Conservation (phyloP, 2,888 invertebrate species). For the Lepidonotus clava region DNA sequence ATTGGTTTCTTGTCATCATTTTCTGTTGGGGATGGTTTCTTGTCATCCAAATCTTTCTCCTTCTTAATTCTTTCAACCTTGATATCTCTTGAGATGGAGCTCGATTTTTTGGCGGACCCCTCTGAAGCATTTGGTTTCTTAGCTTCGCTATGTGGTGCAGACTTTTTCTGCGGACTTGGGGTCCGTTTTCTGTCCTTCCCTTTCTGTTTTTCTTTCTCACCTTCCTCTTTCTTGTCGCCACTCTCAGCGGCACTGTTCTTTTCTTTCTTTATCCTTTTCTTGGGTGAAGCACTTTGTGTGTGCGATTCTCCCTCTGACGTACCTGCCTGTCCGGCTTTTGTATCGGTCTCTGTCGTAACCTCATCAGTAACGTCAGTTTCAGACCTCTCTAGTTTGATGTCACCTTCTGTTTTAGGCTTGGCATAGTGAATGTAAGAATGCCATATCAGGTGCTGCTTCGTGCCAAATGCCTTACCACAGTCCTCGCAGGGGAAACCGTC, state of each 20-base stretch:
- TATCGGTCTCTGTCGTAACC: background rate
- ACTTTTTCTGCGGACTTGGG: background rate
- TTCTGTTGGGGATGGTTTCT: too few relatives aligned
- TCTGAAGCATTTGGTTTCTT: background rate
- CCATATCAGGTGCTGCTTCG: conserved; percentile 44
- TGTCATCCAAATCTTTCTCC: conserved; percentile 11
- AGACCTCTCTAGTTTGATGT: background rate
- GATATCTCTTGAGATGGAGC: background rate
- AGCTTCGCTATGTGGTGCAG: background rate
- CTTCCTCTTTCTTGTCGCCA: background rate
- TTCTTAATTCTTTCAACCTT: background rate
- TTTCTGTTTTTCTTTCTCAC: background rate
- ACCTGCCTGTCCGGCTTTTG: background rate
- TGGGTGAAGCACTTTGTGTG: background rate
- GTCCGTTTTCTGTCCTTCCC: conserved; percentile 3
- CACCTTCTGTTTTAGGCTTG: background rate
- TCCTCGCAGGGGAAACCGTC: conserved; percentile 30
- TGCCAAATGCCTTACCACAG: conserved; percentile 40
- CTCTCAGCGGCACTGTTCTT: background rate
- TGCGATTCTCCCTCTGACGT: background rate
- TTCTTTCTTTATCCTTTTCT: background rate
- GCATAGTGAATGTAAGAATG: conserved; percentile 26
- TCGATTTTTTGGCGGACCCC: background rate
- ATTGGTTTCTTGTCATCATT: too few relatives aligned
- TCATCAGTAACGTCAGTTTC: conserved; percentile 12